Evolutionary conservation across 2,113 vertebrate species (phyloP), one percentile per base, ranked within the genome.

Genomic region (Leucoraja erinaceus): DNA sequence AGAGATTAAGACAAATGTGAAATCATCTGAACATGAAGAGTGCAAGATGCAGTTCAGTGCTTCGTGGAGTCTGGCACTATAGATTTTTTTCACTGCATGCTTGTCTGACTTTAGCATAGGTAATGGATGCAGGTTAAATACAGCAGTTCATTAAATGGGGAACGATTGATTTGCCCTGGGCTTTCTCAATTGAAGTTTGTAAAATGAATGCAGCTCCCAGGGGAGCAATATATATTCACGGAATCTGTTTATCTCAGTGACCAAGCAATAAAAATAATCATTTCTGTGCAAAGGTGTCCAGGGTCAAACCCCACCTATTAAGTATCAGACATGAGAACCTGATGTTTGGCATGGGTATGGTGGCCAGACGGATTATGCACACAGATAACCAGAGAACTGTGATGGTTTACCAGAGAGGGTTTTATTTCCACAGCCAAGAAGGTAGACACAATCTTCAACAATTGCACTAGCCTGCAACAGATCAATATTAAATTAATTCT

Each of bases 181-280:
- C 93, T 94, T 95, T 94, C 93, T 81, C n/a, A 93, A 92, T 94
- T 94, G 94, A 63, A 93, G 68, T 88, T 86, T 77, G 68, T 94
- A 56, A 93, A 54, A 90, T 63, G 93, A 90, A 77, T 94, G 74
- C 90, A 94, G 93, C 94, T 74, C 88, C 16, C 68, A 79, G 94
- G 94, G 90, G 94, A 95, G 93, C 31, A 3, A 86, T 95, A 94
- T 94, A 95, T 94, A 95, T 94, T 94, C 94, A 95, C 81, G 93
- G 93, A 95, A 95, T 95, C 94, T 93, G 94, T 94, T 95, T 95
- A 95, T 94, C 93, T 94, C 77, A 93, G 93, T 94, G 95, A 93
- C 78, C 93, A 94, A 95, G 95, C 94, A 95, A 94, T 95, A 95
- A 95, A 95, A 95, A 94, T 93, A 94, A 94, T 95, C 95, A 94